phyloP scores from a whole-genome alignment of 2,113 vertebrate genomes.

The Dicentrarchus labrax region DNA sequence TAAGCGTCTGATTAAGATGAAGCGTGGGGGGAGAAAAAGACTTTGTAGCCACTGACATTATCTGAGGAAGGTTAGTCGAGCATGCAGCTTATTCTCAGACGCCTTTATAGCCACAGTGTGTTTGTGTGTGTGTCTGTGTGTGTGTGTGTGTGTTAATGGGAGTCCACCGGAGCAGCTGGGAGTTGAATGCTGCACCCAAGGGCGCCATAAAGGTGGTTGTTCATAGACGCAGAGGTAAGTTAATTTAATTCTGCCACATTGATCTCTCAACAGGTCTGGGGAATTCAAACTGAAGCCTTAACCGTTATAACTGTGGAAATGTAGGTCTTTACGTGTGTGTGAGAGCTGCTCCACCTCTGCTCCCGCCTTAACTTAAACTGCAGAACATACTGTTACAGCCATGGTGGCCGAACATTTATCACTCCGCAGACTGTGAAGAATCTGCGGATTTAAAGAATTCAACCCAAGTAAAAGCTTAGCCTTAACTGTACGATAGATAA shows the following conservation, averaged over 20 bases:
- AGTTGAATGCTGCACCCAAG: background rate
- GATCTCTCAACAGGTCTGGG: background rate
- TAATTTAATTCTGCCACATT: background rate
- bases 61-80: conserved; percentile 13
- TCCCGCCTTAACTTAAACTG: background rate
- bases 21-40: background rate
- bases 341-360: no score
- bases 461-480: background rate
- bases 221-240: background rate
- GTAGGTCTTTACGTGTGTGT: background rate
- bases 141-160: background rate
- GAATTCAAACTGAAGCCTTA: background rate
- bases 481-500: no score
- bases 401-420: no score
- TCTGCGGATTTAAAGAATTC: no score
- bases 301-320: background rate
- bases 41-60: conserved; percentile 7
- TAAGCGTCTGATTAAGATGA: conserved; percentile 7
- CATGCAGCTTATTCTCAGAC: background rate
- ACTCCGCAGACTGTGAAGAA: no score
- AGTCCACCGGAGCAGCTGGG: background rate
- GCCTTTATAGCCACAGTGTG: background rate
- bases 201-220: background rate
- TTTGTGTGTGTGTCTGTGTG: background rate
- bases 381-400: no score